Base-by-base conservation (phyloP, 2,888 invertebrate genomes). In the Mesochorus sp. region DNA sequence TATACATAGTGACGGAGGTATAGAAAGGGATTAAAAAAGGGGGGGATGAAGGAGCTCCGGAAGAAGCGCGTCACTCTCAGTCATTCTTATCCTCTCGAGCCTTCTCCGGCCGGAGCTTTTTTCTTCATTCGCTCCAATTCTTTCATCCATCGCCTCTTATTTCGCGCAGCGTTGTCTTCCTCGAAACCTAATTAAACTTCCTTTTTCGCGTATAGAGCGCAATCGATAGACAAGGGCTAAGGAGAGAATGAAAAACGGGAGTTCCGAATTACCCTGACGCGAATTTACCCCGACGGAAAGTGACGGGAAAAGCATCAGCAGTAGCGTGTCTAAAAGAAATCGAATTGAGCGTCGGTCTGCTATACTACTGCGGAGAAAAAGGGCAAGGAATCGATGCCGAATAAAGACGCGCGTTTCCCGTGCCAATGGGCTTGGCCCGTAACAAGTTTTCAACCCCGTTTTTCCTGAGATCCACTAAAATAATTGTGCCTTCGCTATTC, bases 171-270 rank as follows among this genome's bases (percentile, higher is more conserved):
- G 19, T 17, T 19, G 14, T 34, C 39, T 19, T 34, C 24, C 5
- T 24, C 59, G 66, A 76, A 77, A 84, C 81, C 76, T 83, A 86
- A 85, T 86, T 84, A 82, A 83, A 86, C 80, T 85, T 85, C 79
- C 79, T 71, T 70, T 44, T 59, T 47, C 62, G 39, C 26, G n/a
- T n/a, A n/a, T 47, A 28, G 12, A 6, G 28, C 12, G 42, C 31
- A 17, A 49, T 49, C 53, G 37, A 21, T 39, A 31, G 57, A 39
- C 68, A 57, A 8, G 10, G 17, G 3, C 2, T 17, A 44, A 44
- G 17, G 31, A 14, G 10, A 28, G 5, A 8, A 44, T 57, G 49
- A 68, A 14, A 71, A 34, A 64, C 59, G 59, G 49, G 17, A 31
- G 49, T 14, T 12, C 24, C 26, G 37, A 5, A 39, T 62, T 12